Base-by-base conservation (phyloP, 2,888 invertebrate genomes). In the Amphipoea oculea region DNA sequence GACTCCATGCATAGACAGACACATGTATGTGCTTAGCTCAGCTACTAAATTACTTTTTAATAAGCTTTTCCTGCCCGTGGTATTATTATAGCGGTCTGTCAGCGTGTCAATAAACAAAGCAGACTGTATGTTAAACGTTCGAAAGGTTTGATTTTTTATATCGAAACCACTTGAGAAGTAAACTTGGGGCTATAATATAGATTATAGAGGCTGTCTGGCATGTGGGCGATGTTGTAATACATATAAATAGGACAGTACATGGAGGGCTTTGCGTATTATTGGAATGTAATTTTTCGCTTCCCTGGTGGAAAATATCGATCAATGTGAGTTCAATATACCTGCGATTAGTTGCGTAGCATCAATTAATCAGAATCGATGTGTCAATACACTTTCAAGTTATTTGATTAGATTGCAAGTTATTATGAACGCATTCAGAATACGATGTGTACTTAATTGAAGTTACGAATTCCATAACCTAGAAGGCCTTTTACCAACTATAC, bases 61-160 rank as follows among this genome's bases (percentile, higher is more conserved):
- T 84, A 73, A 74, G 63, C 76, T 77, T 87, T 75, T 85, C 72
- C 65, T 70, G 70, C 57, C 40, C 66, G 51, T 70, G 67, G 36
- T 74, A 65, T 73, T 80, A 83, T 67, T 65, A 83, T 23, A 87
- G 76, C 69, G 66, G 79, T 78, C 79, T 86, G 84, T 84, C 85
- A 88, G 82, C 40, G 73, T 87, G 87, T 84, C 88, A 88, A 82
- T 82, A 83, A 85, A 82, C 76, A 82, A 75, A 80, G 78, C 57
- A 48, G 57, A 68, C 73, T 71, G 29, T 63, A 69, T 57, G 48
- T 79, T 76, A 69, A 81, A 82, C 23, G 29, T 69, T 83, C 76
- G 45, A 79, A 68, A 78, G 76, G 76, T 77, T 67, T 76, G 65
- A 68, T 82, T 87, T 85, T 87, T 87, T 87, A 77, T 77, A 76